Evolutionary conservation across 2,888 invertebrate species (phyloP).

Genomic region (Dynastes tityus): DNA sequence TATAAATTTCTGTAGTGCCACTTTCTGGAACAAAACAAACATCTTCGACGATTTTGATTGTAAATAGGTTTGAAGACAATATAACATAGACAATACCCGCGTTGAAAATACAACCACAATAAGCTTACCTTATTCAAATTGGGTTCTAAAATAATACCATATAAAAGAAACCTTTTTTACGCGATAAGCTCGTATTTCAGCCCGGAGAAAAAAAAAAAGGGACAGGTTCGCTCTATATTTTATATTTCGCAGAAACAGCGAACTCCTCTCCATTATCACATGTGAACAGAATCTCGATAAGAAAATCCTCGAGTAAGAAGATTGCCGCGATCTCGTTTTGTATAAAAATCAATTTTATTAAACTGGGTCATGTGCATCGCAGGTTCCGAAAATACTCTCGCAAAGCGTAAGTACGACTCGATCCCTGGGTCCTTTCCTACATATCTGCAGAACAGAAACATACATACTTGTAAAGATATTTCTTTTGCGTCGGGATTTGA

Average conservation of each 20-base stretch:
- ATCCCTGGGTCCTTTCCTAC: neutral
- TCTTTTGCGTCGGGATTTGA: constrained; percentile 43
- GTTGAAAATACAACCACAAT: constrained; percentile 1
- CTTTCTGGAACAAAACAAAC: too few relatives aligned
- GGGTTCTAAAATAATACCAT: constrained; percentile 18
- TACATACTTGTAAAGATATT: constrained; percentile 46
- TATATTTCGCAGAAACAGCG: constrained; percentile 40
- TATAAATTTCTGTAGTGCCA: too few relatives aligned
- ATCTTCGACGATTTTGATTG: too few relatives aligned
- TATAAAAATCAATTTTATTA: constrained; percentile 61
- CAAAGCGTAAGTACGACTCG: neutral
- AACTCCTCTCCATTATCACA: constrained; percentile 43
- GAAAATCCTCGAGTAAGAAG: constrained; percentile 43
- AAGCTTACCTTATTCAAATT: constrained; percentile 21
- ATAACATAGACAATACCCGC: neutral
- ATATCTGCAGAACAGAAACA: constrained; percentile 38
- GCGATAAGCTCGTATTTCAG: constrained; percentile 19
- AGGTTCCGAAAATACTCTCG: constrained; percentile 19
- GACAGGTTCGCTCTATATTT: constrained; percentile 24
- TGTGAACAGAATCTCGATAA: constrained; percentile 48
- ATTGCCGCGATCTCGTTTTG: constrained; percentile 46
- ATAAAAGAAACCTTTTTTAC: constrained; percentile 17
- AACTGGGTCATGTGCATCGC: constrained; percentile 54
- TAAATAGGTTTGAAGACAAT: too few relatives aligned
- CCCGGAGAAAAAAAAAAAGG: constrained; percentile 3